Conservation (phyloP, 1,140 invertebrate genomes). For the Drosophila bipectinata region DNA sequence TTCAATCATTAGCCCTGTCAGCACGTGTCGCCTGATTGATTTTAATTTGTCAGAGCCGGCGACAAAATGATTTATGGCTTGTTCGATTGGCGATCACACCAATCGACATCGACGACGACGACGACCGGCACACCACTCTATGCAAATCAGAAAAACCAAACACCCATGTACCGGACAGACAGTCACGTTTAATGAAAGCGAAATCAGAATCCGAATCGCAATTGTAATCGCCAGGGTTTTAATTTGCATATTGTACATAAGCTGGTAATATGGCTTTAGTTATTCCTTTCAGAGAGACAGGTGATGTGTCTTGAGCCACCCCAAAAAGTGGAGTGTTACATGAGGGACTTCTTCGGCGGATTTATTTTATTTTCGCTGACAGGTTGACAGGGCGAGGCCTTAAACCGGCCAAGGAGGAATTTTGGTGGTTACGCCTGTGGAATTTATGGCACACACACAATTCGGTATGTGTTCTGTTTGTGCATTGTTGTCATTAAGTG, state of each 20-base stretch:
- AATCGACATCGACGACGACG: slow-evolving; percentile 43
- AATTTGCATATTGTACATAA: slow-evolving; percentile 67
- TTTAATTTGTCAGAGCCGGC: slow-evolving; percentile 65
- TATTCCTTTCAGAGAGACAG: slow-evolving; percentile 46
- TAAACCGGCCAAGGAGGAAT: slow-evolving; percentile 34
- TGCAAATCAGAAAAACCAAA: slow-evolving; percentile 53
- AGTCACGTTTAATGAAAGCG: slow-evolving; percentile 77
- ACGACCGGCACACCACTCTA: slow-evolving; percentile 47
- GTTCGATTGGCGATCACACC: slow-evolving; percentile 52
- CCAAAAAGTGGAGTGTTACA: slow-evolving; percentile 51
- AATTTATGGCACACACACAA: slow-evolving; percentile 69
- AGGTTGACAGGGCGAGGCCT: slow-evolving; percentile 63
- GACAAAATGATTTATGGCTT: slow-evolving; percentile 79
- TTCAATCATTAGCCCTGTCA: slow-evolving; percentile 51
- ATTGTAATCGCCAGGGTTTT: slow-evolving; percentile 54
- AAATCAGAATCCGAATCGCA: slow-evolving; percentile 49
- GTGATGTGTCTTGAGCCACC: slow-evolving; percentile 68
- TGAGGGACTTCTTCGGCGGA: slow-evolving; percentile 19
- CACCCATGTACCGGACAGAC: slow-evolving; percentile 4
- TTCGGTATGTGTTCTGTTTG: slow-evolving; percentile 81
- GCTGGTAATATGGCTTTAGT: slow-evolving; percentile 46
- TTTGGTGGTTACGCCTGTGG: slow-evolving; percentile 38
- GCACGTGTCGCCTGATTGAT: slow-evolving; percentile 70
- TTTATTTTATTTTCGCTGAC: slow-evolving; percentile 45
- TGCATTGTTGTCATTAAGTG: slow-evolving; percentile 79